phyloP scores from a whole-genome alignment of 2,113 vertebrate genomes.

The Todiramphus saurophagus region DNA sequence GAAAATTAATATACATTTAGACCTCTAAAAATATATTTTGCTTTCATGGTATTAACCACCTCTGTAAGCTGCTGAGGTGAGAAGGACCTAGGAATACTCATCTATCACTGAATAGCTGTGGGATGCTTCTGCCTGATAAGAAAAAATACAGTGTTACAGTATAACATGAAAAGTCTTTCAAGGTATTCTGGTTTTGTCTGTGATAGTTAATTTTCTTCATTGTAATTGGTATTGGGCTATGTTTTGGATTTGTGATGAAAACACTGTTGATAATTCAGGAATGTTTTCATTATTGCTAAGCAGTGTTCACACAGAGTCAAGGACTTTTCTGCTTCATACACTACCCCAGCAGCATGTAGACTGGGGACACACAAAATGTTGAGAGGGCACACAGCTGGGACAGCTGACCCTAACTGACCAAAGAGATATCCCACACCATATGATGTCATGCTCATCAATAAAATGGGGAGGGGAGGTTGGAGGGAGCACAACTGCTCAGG shows the following conservation, averaged over 20 bases:
- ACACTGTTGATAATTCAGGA: not conserved
- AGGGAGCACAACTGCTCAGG: accelerated
- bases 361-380: not conserved
- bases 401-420: no score
- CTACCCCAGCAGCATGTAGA: no score
- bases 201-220: not conserved
- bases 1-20: not conserved
- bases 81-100: not conserved
- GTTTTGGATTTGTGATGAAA: not conserved
- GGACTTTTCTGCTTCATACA: not conserved
- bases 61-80: not conserved
- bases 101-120: not conserved
- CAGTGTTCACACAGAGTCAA: not conserved
- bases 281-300: not conserved
- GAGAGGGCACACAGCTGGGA: not conserved
- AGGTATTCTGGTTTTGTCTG: not conserved
- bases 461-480: accelerated
- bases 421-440: not conserved
- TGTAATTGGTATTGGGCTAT: not conserved
- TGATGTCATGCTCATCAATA: accelerated
- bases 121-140: not conserved
- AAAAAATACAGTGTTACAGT: not conserved
- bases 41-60: not conserved
- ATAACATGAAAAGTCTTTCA: not conserved
- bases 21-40: not conserved